phyloP scores from a whole-genome alignment of 2,113 vertebrate species.

The Leucopsar rothschildi region DNA sequence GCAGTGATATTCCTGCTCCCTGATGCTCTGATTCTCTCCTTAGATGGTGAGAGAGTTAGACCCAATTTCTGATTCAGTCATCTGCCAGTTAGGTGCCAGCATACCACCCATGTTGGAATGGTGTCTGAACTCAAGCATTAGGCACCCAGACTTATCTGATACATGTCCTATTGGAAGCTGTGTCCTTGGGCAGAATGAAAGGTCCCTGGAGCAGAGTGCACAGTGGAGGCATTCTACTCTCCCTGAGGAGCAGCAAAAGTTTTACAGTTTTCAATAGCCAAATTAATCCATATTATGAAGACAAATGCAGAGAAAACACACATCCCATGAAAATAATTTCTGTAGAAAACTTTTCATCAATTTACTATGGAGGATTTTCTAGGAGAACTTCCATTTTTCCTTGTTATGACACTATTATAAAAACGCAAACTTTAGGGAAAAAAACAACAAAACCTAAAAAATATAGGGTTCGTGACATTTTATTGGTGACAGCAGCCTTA shows the following conservation, averaged over 20 bases:
- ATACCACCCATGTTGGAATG: background rate
- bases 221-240: background rate
- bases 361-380: background rate
- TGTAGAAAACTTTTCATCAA: background rate
- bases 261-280: background rate
- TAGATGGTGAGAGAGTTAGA: background rate
- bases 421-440: background rate
- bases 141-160: background rate
- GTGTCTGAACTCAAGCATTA: background rate
- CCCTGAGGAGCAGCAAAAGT: background rate
- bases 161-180: background rate
- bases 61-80: background rate
- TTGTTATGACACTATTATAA: background rate
- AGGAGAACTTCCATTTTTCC: background rate
- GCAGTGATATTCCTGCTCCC: background rate
- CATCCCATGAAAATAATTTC: background rate
- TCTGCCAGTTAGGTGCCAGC: background rate
- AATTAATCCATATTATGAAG: background rate
- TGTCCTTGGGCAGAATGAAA: background rate
- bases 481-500: background rate
- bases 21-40: background rate
- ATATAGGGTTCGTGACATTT: background rate
- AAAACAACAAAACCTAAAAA: fast-evolving
- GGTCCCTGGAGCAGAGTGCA: background rate
- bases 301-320: background rate